These are phyloP conservation scores for Cataglyphis cursor DNA, from an alignment of 2,888 invertebrate genomes.

Conservation along the genomic window DNA sequence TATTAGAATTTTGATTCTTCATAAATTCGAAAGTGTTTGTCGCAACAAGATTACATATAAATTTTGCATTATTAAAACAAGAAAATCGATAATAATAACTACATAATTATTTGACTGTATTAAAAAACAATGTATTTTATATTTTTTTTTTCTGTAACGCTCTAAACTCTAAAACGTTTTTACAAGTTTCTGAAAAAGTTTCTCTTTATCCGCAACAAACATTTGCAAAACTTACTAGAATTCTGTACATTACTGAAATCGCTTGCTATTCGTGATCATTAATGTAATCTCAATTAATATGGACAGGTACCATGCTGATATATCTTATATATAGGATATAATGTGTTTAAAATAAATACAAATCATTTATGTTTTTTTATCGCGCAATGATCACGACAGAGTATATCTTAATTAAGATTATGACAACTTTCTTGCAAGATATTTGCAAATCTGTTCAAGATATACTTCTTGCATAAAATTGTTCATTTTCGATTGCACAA, in stretches of 20 bases:
- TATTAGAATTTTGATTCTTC: neutral
- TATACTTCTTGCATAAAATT: neutral
- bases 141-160: conserved; percentile 8
- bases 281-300: conserved; percentile 46
- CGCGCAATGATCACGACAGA: conserved; percentile 31
- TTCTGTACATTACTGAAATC: conserved; percentile 52
- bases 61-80: conserved; percentile 4
- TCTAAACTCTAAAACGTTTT: conserved; percentile 37
- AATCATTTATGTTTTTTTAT: conserved; percentile 36
- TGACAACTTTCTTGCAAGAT: conserved; percentile 30
- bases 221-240: conserved; percentile 44
- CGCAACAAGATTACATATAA: conserved; percentile 15
- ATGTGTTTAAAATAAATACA: conserved; percentile 57
- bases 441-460: conserved; percentile 40
- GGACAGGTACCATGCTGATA: conserved; percentile 62
- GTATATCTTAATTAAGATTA: conserved; percentile 43
- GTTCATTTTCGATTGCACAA: conserved; percentile 12
- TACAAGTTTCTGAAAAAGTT: conserved; percentile 30
- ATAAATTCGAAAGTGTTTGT: conserved; percentile 29
- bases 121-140: conserved; percentile 16
- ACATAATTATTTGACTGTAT: conserved; percentile 10
- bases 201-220: conserved; percentile 1
- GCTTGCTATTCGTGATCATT: conserved; percentile 36
- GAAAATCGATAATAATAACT: conserved; percentile 2
- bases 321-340: conserved; percentile 48